These are phyloP conservation scores for Halictus ligatus DNA, from an alignment of 2,888 invertebrate genomes.

Conservation along the genomic window DNA sequence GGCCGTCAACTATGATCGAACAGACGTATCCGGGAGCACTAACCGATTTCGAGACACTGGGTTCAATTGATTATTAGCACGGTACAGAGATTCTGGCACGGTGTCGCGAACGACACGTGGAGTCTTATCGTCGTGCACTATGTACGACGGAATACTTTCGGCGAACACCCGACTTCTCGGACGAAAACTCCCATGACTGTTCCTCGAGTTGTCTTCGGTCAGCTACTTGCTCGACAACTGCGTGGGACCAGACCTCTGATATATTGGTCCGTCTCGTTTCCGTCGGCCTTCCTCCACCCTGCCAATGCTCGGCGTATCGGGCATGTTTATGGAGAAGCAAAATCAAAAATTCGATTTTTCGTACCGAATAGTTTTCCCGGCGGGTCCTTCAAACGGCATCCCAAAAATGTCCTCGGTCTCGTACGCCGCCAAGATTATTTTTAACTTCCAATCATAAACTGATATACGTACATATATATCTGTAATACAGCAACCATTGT, in stretches of 20 bases:
- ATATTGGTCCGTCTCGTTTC: constrained; percentile 66
- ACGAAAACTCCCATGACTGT: constrained; percentile 36
- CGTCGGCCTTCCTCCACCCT: constrained; percentile 53
- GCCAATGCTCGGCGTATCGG: neutral
- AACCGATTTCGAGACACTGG: neutral
- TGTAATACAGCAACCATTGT: too few species aligned
- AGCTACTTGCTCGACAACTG: constrained; percentile 60
- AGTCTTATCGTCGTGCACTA: neutral
- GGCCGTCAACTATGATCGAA: neutral
- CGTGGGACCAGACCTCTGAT: constrained; percentile 70
- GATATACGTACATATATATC: too few species aligned
- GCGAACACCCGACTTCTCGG: constrained; percentile 10
- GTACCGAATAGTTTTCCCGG: neutral
- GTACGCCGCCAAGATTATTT: neutral
- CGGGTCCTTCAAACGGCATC: neutral
- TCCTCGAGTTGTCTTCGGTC: constrained; percentile 41
- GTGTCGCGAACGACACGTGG: constrained; percentile 18
- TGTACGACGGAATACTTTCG: constrained; percentile 8
- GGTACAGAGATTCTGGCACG: neutral
- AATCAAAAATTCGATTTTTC: neutral
- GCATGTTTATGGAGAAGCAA: neutral
- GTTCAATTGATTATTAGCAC: neutral
- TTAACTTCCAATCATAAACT: neutral
- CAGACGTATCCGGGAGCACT: neutral
- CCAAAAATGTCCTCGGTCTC: neutral